These are phyloP conservation scores for Naso thynnoides DNA, from an alignment of 2,797 vertebrate species.

Conservation along the genomic window DNA sequence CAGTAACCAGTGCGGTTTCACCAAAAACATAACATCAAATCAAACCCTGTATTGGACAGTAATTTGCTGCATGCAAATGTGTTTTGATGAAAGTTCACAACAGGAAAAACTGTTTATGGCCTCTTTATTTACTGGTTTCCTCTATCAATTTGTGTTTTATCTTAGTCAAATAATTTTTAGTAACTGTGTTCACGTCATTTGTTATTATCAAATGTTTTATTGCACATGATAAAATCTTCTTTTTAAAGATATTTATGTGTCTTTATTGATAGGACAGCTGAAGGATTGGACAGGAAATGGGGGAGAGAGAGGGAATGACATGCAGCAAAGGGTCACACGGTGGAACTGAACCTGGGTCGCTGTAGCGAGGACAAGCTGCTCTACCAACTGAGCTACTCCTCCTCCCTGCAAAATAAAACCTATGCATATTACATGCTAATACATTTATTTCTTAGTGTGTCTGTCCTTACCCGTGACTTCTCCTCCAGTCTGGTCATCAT, in stretches of 20 bases:
- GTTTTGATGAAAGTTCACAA: not conserved
- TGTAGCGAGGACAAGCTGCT: too few species aligned
- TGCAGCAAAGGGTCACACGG: too few species aligned
- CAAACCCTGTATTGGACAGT: not conserved
- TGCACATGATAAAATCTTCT: slow-evolving; percentile 11
- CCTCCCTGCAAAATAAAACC: too few species aligned
- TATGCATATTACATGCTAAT: too few species aligned
- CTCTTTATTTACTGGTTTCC: not conserved
- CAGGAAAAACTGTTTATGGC: not conserved
- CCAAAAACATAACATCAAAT: not conserved
- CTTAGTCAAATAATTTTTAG: not conserved
- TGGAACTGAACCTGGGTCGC: too few species aligned
- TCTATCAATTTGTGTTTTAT: not conserved
- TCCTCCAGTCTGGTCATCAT: slow-evolving; percentile 99
- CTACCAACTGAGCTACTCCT: too few species aligned
- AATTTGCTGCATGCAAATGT: not conserved
- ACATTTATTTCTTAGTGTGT: not conserved
- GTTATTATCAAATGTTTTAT: slow-evolving; percentile 16
- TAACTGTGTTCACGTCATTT: slow-evolving; percentile 8
- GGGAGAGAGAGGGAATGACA: too few species aligned
- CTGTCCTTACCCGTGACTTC: slow-evolving; percentile 87
- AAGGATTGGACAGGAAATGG: too few species aligned
- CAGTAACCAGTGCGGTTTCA: not conserved
- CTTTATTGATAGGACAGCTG: too few species aligned
- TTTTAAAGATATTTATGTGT: too few species aligned